phyloP scores from a whole-genome alignment of 2,113 vertebrate species.

The Chionomys nivalis region DNA sequence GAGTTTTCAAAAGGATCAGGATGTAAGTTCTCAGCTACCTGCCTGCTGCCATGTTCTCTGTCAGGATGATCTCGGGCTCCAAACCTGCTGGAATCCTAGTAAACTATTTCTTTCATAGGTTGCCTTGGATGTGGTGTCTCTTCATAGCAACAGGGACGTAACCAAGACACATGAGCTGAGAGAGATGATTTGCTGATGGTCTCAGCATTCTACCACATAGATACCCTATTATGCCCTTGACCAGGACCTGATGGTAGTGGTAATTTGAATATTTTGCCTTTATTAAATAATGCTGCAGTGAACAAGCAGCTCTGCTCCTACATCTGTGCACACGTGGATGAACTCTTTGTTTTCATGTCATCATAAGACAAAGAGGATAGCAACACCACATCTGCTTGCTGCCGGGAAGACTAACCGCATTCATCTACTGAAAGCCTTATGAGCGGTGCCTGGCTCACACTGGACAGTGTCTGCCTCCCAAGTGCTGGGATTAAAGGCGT shows the following conservation, averaged over 20 bases:
- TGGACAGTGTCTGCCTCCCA: too few species aligned
- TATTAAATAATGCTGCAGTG: not conserved
- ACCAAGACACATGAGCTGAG: not conserved
- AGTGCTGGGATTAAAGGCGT: too few species aligned
- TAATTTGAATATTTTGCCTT: not conserved
- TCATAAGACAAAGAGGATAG: not conserved
- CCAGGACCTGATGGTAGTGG: rapidly evolving
- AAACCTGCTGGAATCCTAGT: not conserved
- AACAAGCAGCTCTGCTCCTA: not conserved
- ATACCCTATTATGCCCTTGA: rapidly evolving
- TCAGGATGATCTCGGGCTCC: too few species aligned
- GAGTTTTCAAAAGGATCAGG: not conserved
- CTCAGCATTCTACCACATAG: rapidly evolving
- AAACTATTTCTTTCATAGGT: not conserved
- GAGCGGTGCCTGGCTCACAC: rapidly evolving
- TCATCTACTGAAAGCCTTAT: not conserved
- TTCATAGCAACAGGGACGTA: not conserved
- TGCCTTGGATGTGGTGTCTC: not conserved
- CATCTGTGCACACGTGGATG: rapidly evolving
- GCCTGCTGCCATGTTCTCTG: not conserved
- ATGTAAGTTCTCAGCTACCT: not conserved
- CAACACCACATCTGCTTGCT: rapidly evolving
- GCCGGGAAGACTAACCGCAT: rapidly evolving
- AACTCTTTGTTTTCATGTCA: not conserved
- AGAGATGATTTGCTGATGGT: not conserved